Evolutionary conservation across 2,113 vertebrate species (phyloP).

Genomic region (Nerophis lumbriciformis): DNA sequence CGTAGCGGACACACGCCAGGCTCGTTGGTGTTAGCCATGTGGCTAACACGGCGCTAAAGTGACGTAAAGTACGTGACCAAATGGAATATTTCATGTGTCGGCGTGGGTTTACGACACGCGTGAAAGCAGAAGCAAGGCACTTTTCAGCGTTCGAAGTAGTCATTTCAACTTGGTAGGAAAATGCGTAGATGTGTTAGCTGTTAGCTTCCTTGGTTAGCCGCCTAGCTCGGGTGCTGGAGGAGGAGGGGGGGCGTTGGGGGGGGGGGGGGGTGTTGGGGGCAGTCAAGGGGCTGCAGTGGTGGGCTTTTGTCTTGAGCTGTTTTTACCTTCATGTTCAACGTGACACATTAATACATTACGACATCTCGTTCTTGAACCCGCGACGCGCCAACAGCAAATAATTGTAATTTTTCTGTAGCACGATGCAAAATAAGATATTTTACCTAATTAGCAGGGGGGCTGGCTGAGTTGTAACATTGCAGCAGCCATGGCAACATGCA

Average conservation of each 20-base stretch:
- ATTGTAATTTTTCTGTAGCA: no score
- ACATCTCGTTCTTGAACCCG: no score
- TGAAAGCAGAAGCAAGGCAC: conserved; percentile 23
- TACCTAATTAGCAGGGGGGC: no score
- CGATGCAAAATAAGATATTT: no score
- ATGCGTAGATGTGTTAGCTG: conserved; percentile 12
- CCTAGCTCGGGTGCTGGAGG: conserved; percentile 47
- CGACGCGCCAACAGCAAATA: no score
- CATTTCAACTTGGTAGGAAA: conserved; percentile 25
- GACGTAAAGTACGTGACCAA: conserved; percentile 61
- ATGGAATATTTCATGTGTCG: conserved; percentile 53
- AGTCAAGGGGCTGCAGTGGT: conserved; percentile 55
- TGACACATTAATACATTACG: conserved; percentile 16
- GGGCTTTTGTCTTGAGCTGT: conserved; percentile 67
- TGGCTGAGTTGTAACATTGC: no score
- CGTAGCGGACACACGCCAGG: not conserved
- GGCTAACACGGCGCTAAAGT: conserved; percentile 64
- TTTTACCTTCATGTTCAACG: conserved; percentile 16
- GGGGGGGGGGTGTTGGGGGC: conserved; percentile 47
- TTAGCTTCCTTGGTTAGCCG: conserved; percentile 39
- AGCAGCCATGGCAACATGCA: no score
- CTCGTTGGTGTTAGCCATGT: conserved; percentile 54
- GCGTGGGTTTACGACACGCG: conserved; percentile 61
- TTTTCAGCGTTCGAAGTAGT: not conserved
- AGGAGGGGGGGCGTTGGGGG: conserved; percentile 39